Percentiles rank a stretch among this genome's conserved stretches.
Conservation (phyloP, 2,113 vertebrate genomes). For the Tricholaema leucomelas region DNA sequence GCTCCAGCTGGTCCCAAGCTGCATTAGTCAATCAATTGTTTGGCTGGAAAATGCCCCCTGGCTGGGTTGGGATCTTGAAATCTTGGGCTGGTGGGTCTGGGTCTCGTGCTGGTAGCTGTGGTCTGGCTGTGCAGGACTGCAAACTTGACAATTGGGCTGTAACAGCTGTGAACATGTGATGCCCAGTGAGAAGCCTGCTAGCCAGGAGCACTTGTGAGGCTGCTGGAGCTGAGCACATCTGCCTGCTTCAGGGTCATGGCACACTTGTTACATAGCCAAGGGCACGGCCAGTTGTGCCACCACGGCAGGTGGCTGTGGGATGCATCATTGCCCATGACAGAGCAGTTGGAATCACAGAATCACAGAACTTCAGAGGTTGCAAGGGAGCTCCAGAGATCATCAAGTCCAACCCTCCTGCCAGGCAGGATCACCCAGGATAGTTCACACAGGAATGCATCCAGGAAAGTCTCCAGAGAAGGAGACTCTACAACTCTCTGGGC, state of each 20-base stretch:
- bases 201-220: rapidly evolving
- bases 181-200: neutral
- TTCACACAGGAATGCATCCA: no score
- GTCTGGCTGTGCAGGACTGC: neutral
- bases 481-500: no score
- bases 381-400: no score
- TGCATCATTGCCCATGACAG: no score
- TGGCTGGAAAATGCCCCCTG: neutral
- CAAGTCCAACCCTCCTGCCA: no score
- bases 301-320: neutral
- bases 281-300: neutral
- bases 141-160: neutral
- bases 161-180: neutral
- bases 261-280: neutral
- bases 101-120: rapidly evolving
- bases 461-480: no score
- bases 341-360: no score
- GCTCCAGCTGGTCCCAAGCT: slow-evolving; percentile 8
- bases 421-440: no score
- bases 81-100: rapidly evolving
- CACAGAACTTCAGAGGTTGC: no score
- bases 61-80: neutral
- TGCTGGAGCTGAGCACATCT: neutral
- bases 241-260: neutral
- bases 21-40: neutral